These are phyloP conservation scores for Plectrocnemia conspersa DNA, from an alignment of 1,140 invertebrate species.

Conservation along the genomic window DNA sequence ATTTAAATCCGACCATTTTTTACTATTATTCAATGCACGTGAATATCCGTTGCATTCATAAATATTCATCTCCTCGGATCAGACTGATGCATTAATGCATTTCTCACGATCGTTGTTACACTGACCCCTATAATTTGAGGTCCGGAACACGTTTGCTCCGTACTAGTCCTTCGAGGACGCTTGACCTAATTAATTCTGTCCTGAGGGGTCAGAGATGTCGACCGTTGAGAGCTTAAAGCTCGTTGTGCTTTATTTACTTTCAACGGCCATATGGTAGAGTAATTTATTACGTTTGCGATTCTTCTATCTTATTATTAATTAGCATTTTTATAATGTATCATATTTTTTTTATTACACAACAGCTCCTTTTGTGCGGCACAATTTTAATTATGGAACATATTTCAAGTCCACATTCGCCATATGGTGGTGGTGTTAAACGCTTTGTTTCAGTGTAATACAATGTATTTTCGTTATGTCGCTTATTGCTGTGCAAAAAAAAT, in stretches of 20 bases:
- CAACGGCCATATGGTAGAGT: no score
- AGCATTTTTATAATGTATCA: no score
- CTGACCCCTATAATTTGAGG: conserved; percentile 8
- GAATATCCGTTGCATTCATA: conserved; percentile 3
- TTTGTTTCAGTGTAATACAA: not conserved
- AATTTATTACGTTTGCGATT: no score
- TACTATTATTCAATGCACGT: not conserved
- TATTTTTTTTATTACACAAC: no score
- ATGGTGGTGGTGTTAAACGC: no score
- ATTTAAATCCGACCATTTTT: not conserved
- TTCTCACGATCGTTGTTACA: conserved; percentile 13
- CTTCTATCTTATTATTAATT: no score
- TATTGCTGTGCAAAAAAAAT: no score
- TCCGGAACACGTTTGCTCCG: no score
- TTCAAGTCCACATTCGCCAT: conserved; percentile 15
- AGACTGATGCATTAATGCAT: not conserved
- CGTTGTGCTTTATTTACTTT: no score
- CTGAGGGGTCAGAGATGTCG: no score
- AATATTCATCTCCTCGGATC: conserved; percentile 19
- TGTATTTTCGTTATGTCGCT: not conserved
- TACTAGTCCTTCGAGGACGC: no score
- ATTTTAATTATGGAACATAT: conserved; percentile 19
- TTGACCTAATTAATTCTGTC: not conserved
- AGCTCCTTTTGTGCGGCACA: conserved; percentile 15
- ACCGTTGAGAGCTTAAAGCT: no score